These are phyloP conservation scores for Cheilosia soror DNA, from an alignment of 2,888 invertebrate genomes.

Conservation along the genomic window DNA sequence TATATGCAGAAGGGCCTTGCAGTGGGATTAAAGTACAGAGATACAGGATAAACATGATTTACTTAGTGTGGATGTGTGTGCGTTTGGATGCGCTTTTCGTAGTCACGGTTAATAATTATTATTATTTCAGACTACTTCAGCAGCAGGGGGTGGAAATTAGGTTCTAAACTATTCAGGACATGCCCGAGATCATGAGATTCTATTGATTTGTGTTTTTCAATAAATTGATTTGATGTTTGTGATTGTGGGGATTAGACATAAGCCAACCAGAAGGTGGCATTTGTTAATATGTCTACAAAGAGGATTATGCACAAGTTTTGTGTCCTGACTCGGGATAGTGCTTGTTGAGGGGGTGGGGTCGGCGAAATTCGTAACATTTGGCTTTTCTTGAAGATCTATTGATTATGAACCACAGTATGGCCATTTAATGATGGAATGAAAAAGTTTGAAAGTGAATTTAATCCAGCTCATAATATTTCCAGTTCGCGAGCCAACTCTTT, in stretches of 20 bases:
- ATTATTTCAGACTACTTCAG: conserved; percentile 19
- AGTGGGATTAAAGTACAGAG: conserved; percentile 58
- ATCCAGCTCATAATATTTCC: neutral
- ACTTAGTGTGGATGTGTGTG: conserved; percentile 24
- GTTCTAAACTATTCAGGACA: conserved; percentile 53
- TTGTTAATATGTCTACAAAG: neutral
- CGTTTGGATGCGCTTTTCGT: conserved; percentile 65
- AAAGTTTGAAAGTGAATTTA: neutral
- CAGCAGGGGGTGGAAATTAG: conserved; percentile 43
- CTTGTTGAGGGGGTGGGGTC: neutral
- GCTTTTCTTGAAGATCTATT: neutral
- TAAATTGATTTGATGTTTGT: conserved; percentile 59
- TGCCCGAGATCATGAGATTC: conserved; percentile 40
- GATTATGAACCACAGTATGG: neutral
- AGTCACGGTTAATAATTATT: conserved; percentile 65
- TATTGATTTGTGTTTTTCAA: conserved; percentile 63
- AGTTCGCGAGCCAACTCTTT: neutral
- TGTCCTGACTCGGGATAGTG: too few relatives aligned
- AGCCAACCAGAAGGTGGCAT: conserved; percentile 2
- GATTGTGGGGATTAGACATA: conserved; percentile 43
- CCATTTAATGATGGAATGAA: neutral
- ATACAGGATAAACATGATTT: conserved; percentile 40
- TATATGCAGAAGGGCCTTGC: conserved; percentile 38
- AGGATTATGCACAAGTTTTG: neutral
- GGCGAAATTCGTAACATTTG: too few relatives aligned